Conservation (phyloP, 2,797 vertebrate species). For the Rhincodon typus region DNA sequence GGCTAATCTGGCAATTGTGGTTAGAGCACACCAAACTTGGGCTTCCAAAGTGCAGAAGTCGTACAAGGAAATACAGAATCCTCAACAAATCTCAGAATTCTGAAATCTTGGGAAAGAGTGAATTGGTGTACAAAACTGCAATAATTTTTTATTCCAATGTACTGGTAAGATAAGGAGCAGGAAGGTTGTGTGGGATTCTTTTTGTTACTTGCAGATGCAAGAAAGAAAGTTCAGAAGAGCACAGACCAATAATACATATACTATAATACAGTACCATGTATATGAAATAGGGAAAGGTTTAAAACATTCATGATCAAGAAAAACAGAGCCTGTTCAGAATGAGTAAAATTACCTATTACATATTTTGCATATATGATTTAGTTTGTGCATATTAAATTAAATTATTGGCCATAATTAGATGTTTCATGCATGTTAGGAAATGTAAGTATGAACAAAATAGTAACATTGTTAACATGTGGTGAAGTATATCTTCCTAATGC, state of each 20-base stretch:
- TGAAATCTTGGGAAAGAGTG: neutral
- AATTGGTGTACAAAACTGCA: neutral
- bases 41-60: neutral
- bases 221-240: neutral
- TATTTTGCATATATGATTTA: neutral
- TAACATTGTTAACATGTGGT: neutral
- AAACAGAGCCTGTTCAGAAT: neutral
- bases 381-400: neutral
- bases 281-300: neutral
- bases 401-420: neutral
- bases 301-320: neutral
- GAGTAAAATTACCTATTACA: neutral
- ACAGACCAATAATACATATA: neutral
- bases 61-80: neutral
- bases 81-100: neutral
- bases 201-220: neutral
- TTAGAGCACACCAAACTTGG: neutral
- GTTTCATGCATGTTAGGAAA: neutral
- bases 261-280: neutral
- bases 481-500: neutral
- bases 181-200: neutral
- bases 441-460: neutral
- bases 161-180: neutral
- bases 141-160: neutral
- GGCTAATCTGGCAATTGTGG: neutral